Evolutionary conservation across 2,888 invertebrate species (phyloP), one percentile per base, ranked within the genome.

Genomic region (Tridacna gigas): DNA sequence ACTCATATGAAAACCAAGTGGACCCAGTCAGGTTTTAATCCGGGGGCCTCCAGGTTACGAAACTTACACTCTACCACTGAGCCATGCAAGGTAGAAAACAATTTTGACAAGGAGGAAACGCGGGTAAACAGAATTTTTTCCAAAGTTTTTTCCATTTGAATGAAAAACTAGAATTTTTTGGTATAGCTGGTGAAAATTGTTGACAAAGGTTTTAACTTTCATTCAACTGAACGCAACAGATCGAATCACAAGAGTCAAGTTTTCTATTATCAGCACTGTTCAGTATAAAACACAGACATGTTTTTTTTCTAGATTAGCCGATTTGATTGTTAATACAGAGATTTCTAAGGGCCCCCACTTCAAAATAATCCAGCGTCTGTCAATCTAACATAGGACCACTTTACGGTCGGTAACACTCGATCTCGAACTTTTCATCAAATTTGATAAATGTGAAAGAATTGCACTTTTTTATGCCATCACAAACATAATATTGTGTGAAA

Each of bases 371-470:
- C 60, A 83, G 74, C 74, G 63, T 37, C 37, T 78, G 84, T 81
- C 73, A 75, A 76, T 71, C 60, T 65, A 11, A 65, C 56, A 61
- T 47, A 22, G 28, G 66, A 37, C 51, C 73, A 71, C 76, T 76
- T 76, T 66, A 37, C 12, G 3, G 25, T 61, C 45, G 67, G 76
- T 79, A 82, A 77, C 66, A 65, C 48, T 22, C 61, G 45, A 79
- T 77, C 77, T 77, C 48, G 0, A 69, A 77, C 71, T 67, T 79
- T 82, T 85, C 82, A 85, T 85, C 85, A 85, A 77, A 47, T 82
- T 82, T 85, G 85, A 85, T 85, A 82, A 85, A 85, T 82, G 25
- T 37, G 15, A 20, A n/a, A 45, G 47, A 51, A 51, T 51, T n/a
- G 51, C 71, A 22, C 22, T 15, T 13, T 7, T 71, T 51, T 51